Base-by-base conservation (phyloP, 2,888 invertebrate genomes). In the Scaptomyza polygonia region DNA sequence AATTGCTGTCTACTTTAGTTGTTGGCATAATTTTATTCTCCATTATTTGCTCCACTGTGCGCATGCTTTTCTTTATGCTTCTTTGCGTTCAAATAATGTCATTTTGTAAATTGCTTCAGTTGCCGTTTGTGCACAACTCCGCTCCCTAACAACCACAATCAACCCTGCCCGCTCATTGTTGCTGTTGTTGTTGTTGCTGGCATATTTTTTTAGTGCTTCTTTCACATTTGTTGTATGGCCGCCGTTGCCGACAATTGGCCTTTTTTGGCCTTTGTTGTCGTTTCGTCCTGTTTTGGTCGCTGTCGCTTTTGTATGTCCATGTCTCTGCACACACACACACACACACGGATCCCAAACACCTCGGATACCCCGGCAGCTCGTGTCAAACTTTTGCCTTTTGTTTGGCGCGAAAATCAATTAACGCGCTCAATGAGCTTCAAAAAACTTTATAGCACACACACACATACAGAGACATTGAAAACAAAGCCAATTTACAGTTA, bases 41-140 rank as follows among this genome's bases (percentile, higher is more conserved):
- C 51, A 67, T 63, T 65, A 52, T 39, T 16, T 14, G 54, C 29
- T 62, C 66, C 57, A 44, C 59, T 66, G 43, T 67, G 29, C 68
- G 34, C 18, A 42, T n/a, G 63, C 42, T 34, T 75, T 63, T 69
- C 77, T 84, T 77, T 80, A 77, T 84, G 80, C 66, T 71, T 73
- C 66, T 71, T 73, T 86, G 85, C 73, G 79, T 77, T 85, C 87
- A 79, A 86, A 84, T 84, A 83, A 83, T 83, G 87, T 81, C 83
- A 86, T 83, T 83, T 84, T 61, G 85, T 84, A 86, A 83, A 83
- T 83, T 85, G 87, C 83, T 81, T 77, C 85, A 86, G 68, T 83
- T 69, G 63, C 45, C 55, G 29, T 39, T 21, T 36, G 53, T 42
- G 11, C 11, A 30, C 45, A 47, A 9, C 47, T 25, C 34, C 47